These are phyloP conservation scores for Chinchilla lanigera DNA, from an alignment of 2,113 vertebrate species.

Conservation along the genomic window DNA sequence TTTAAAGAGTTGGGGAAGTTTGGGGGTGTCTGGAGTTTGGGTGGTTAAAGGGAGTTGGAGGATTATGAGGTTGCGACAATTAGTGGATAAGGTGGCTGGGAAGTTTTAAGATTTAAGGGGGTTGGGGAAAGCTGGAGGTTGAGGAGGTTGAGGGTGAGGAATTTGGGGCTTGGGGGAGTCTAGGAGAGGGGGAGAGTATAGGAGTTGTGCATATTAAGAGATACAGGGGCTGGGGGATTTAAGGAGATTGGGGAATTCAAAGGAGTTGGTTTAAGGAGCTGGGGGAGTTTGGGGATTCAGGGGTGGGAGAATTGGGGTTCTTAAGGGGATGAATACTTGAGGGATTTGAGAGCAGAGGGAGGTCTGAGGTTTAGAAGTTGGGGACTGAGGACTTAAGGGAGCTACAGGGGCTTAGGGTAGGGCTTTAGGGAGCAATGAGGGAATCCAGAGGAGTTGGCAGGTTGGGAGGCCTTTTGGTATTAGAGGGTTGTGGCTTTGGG, in stretches of 20 bases:
- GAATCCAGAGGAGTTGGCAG: background rate
- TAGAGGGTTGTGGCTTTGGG: background rate
- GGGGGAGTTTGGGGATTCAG: background rate
- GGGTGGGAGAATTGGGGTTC: background rate
- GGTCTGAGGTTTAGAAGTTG: slow-evolving; percentile 32
- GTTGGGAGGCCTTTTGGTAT: background rate
- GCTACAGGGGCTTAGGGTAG: background rate
- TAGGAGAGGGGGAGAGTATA: background rate
- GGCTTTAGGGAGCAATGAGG: background rate
- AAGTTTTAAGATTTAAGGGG: background rate
- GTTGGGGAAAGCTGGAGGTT: background rate
- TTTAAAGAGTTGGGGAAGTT: background rate
- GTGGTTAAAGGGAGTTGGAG: background rate
- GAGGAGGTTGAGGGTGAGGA: background rate
- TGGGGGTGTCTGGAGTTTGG: background rate
- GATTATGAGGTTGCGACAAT: background rate
- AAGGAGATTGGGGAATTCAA: background rate
- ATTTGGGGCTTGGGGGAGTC: background rate
- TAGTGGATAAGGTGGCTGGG: background rate
- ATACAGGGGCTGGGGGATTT: background rate
- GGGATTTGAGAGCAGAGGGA: background rate
- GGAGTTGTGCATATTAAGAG: background rate
- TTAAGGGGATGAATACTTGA: background rate
- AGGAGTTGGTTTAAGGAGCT: background rate
- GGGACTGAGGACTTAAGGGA: background rate